Evolutionary conservation across 2,113 vertebrate species (phyloP).

Genomic region (Genyomyrus donnyi): DNA sequence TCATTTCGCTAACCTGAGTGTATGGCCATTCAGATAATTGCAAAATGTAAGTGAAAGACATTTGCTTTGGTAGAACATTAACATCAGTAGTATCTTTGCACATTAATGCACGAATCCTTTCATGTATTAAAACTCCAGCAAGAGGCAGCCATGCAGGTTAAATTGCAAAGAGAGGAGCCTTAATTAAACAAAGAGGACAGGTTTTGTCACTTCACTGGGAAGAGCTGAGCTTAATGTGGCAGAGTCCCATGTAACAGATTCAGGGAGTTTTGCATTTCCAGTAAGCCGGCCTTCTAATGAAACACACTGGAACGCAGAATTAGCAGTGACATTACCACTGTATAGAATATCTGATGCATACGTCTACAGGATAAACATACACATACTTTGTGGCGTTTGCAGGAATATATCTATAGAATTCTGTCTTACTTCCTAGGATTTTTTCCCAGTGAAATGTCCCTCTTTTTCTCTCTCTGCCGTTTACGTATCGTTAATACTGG

Average conservation of each 20-base stretch:
- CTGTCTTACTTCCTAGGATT: background rate
- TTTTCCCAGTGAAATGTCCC: background rate
- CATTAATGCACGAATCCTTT: background rate
- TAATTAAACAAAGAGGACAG: background rate
- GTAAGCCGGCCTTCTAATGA: background rate
- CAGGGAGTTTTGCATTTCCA: background rate
- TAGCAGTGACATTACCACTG: background rate
- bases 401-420: background rate
- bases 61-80: background rate
- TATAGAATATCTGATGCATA: background rate
- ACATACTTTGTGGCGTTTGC: background rate
- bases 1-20: background rate
- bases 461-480: background rate
- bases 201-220: background rate
- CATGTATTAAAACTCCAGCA: background rate
- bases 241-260: background rate
- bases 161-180: background rate
- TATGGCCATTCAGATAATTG: background rate
- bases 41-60: background rate
- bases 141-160: background rate
- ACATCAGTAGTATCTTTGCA: background rate
- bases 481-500: constrained; percentile 32
- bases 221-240: background rate
- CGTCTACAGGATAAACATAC: background rate
- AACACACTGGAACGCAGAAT: background rate